Base-by-base conservation (phyloP, 1,140 invertebrate species). In the Periplaneta americana region DNA sequence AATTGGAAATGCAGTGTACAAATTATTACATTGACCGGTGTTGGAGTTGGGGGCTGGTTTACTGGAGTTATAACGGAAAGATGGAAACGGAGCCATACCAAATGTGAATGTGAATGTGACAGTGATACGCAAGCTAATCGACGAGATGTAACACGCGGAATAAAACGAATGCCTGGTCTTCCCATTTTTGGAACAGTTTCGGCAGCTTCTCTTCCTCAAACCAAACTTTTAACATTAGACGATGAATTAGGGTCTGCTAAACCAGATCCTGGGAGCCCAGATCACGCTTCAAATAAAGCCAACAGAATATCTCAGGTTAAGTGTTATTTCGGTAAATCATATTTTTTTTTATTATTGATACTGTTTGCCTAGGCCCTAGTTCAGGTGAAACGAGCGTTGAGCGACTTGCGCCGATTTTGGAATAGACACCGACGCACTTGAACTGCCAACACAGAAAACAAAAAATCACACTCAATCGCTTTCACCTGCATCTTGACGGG, bases 131-230 rank as follows among this genome's bases (percentile, higher is more conserved):
- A 80, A 34, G 31, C 31, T 10, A 34, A 15, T 39, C 4, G n/a
- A 74, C 31, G 31, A 17, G 18, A 34, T 18, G 32, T 57, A 31
- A 15, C 28, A 4, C 2, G 32, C 5, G 17, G n/a, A 80, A n/a
- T 77, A n/a, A 77, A 32, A 81, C 0, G 34, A n/a, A 39, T 81
- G 28, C 81, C 81, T 18, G 81, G 35, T 8, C 37, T 81, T 22
- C 81, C 81, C 13, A 33, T 81, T 28, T 81, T 76, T 81, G 81
- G 81, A 11, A 81, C 81, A 31, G 81, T 81, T 1, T 81, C 81
- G 15, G 81, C 81, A 33, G 81, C 81, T 9, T 76, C 80, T 39
- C 31, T 75, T 32, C 33, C 76, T 11, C 75, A 78, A 48, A 81
- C 37, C 32, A 80, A 80, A 80, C n/a, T 74, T 22, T 15, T 28